phyloP scores from a whole-genome alignment of 1,140 invertebrate species.

The Diprion similis region DNA sequence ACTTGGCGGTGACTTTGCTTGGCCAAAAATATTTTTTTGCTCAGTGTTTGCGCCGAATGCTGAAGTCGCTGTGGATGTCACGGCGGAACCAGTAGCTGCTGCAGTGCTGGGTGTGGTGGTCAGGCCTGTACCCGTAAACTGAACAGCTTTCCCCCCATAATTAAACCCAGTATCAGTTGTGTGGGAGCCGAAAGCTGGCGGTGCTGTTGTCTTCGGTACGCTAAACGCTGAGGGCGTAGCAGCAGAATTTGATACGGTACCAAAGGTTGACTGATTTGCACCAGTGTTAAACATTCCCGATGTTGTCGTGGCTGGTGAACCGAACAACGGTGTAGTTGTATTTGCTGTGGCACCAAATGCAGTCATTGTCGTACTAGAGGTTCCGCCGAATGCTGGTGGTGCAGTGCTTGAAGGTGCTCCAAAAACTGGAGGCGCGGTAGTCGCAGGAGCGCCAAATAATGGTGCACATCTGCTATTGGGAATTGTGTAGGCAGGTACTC shows the following conservation, averaged over 20 bases:
- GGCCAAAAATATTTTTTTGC: not conserved
- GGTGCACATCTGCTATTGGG: slow-evolving; percentile 10
- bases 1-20: slow-evolving; percentile 18
- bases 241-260: not conserved
- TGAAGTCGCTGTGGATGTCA: slow-evolving; percentile 10
- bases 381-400: slow-evolving; percentile 25
- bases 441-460: slow-evolving; percentile 25
- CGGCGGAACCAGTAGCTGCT: not conserved
- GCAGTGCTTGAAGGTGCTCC: slow-evolving; percentile 10
- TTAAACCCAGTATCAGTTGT: not conserved
- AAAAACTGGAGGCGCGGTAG: slow-evolving; percentile 19
- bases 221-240: slow-evolving; percentile 8
- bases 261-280: slow-evolving; percentile 11
- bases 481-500: slow-evolving; percentile 9
- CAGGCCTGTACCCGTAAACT: not conserved
- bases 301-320: not conserved
- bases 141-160: not conserved
- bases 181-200: not conserved
- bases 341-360: not conserved
- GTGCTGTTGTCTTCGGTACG: slow-evolving; percentile 14
- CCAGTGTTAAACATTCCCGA: not conserved
- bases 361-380: not conserved
- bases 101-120: not conserved
- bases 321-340: slow-evolving; percentile 20
- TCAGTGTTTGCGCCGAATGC: slow-evolving; percentile 11